Percentiles rank a stretch among this genome's conserved stretches.
phyloP scores from a whole-genome alignment of 2,888 invertebrate genomes.

The Oxytorus armatus region DNA sequence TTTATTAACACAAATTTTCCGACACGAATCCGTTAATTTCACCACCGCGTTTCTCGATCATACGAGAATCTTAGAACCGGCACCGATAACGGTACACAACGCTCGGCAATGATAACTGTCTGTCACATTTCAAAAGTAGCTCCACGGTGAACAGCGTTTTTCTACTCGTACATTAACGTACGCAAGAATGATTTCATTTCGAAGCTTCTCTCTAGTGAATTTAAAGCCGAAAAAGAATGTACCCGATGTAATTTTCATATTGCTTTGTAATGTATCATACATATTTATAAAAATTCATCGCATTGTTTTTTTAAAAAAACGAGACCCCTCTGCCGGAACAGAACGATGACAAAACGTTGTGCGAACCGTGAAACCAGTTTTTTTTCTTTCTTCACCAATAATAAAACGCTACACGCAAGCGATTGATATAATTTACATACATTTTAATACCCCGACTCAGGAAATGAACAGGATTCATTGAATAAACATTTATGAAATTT shows the following conservation, averaged over 20 bases:
- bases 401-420: too few species aligned
- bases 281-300: too few species aligned
- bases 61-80: conserved; percentile 17
- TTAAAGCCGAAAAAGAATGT: too few species aligned
- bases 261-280: not conserved
- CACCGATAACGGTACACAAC: conserved; percentile 55
- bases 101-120: conserved; percentile 30
- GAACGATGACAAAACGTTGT: not conserved
- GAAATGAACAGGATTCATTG: too few species aligned
- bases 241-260: not conserved
- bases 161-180: not conserved
- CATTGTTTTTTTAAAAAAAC: not conserved
- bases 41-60: not conserved
- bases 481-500: too few species aligned
- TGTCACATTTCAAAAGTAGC: not conserved
- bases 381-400: not conserved
- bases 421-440: not conserved
- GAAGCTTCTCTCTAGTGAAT: not conserved
- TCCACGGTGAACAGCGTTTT: conserved; percentile 10
- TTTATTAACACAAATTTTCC: too few species aligned
- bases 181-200: not conserved
- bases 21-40: too few species aligned
- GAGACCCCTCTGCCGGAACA: not conserved
- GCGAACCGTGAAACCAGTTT: not conserved
- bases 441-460: conserved; percentile 21